These are phyloP conservation scores for Hippopotamus amphibius DNA, from an alignment of 2,113 vertebrate species.

Conservation along the genomic window DNA sequence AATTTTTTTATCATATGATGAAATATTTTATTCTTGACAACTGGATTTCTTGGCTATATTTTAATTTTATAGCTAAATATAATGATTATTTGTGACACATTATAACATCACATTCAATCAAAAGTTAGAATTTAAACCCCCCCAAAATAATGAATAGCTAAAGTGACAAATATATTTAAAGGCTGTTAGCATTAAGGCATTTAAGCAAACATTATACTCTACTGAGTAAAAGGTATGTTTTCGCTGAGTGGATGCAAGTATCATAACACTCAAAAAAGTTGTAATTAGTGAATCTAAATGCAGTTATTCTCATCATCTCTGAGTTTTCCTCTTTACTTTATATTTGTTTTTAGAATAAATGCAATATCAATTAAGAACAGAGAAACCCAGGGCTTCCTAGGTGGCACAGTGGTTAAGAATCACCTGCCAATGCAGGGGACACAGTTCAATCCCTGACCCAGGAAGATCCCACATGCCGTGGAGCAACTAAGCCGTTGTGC, in stretches of 20 bases:
- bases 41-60: not conserved
- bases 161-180: constrained; percentile 29
- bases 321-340: not conserved
- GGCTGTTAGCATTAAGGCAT: not conserved
- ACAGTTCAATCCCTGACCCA: too few relatives aligned
- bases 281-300: not conserved
- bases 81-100: not conserved
- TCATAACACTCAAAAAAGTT: not conserved
- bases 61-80: constrained; percentile 36
- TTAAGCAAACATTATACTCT: not conserved
- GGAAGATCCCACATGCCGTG: too few relatives aligned
- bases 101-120: not conserved
- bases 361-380: not conserved
- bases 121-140: constrained; percentile 23
- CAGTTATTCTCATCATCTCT: not conserved
- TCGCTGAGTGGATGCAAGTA: not conserved
- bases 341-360: not conserved
- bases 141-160: not conserved
- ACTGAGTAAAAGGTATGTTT: not conserved
- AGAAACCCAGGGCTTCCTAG: not conserved
- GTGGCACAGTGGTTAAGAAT: too few relatives aligned
- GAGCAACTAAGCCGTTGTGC: too few relatives aligned
- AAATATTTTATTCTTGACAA: not conserved
- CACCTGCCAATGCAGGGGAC: too few relatives aligned
- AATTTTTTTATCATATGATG: not conserved